These are phyloP conservation scores for Yponomeuta sedellus DNA, from an alignment of 2,888 invertebrate genomes.

Conservation along the genomic window DNA sequence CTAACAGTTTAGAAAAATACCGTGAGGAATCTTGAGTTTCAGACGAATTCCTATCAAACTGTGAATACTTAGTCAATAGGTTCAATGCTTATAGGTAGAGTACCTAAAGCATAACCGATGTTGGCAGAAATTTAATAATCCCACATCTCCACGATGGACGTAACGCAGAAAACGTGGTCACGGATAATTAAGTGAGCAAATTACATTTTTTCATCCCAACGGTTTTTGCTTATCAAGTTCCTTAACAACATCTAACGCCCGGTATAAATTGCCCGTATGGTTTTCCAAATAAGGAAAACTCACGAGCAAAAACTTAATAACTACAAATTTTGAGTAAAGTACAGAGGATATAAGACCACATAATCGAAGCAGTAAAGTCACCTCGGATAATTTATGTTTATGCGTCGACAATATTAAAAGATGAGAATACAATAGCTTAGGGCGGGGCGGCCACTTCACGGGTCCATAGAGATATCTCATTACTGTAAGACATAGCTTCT, in stretches of 20 bases:
- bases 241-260: neutral
- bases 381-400: neutral
- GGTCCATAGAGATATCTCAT: constrained; percentile 1
- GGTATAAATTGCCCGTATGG: neutral
- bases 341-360: neutral
- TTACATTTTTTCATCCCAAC: neutral
- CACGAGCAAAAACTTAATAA: neutral
- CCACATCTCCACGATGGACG: too few relatives aligned
- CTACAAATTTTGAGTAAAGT: neutral
- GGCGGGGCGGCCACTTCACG: neutral
- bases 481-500: constrained; percentile 26
- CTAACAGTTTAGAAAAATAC: too few relatives aligned
- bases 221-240: neutral
- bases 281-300: neutral
- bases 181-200: neutral
- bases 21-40: too few relatives aligned
- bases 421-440: neutral
- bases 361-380: neutral
- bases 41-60: too few relatives aligned
- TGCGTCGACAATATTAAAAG: neutral
- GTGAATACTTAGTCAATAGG: too few relatives aligned
- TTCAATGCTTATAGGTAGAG: too few relatives aligned
- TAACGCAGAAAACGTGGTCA: too few relatives aligned
- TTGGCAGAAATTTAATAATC: too few relatives aligned
- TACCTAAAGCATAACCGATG: too few relatives aligned